A percentile compares a stretch with the other conserved stretches of the same genome.
These are phyloP conservation scores for Pycnonotus jocosus DNA, from an alignment of 2,113 vertebrate genomes.

Conservation along the genomic window DNA sequence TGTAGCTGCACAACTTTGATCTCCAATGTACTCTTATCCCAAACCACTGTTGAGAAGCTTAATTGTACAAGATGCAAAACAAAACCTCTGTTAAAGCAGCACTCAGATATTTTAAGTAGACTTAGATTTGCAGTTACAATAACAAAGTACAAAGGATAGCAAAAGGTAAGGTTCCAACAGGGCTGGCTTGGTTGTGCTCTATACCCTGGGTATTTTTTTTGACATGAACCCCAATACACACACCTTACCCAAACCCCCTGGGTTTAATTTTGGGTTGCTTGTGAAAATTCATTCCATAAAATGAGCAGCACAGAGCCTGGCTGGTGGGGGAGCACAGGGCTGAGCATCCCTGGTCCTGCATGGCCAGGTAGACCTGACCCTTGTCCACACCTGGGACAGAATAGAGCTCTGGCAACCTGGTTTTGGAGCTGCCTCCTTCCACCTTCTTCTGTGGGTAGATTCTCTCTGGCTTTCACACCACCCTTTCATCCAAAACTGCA, in stretches of 20 bases:
- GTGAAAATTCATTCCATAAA: background rate
- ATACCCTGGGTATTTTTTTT: background rate
- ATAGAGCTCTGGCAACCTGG: rapidly evolving
- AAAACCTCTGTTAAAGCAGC: background rate
- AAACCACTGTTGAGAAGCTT: background rate
- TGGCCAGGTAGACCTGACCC: background rate
- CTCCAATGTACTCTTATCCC: background rate
- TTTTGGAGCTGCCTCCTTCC: background rate
- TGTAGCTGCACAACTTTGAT: background rate
- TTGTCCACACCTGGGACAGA: background rate
- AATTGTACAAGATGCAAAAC: background rate
- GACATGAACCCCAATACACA: background rate
- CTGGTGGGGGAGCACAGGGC: rapidly evolving
- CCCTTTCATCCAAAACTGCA: background rate
- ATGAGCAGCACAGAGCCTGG: background rate
- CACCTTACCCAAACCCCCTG: background rate
- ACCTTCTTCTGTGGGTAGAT: background rate
- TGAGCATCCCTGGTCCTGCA: background rate
- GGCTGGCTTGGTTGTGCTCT: background rate
- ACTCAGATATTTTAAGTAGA: background rate
- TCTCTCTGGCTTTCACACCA: rapidly evolving
- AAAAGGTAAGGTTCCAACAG: background rate
- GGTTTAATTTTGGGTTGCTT: background rate
- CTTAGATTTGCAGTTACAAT: background rate
- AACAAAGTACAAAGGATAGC: background rate